Conservation (phyloP, 2,888 invertebrate genomes). For the Philhelius pedissequus region DNA sequence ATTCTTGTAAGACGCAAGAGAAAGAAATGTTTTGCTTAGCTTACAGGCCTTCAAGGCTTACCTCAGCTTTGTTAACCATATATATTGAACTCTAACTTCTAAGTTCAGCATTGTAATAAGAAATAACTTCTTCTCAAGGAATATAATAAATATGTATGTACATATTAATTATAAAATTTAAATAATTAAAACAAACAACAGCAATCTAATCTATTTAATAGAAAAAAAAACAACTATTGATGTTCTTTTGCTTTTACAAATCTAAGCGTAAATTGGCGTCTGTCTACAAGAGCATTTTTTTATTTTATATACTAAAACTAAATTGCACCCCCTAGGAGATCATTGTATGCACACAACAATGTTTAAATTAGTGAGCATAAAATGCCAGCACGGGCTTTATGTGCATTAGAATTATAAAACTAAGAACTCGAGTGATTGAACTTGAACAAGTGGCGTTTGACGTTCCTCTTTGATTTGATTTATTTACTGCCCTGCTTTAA, state of each 20-base stretch:
- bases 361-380: conserved; percentile 1
- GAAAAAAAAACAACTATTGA: not conserved
- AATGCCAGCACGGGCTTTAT: not conserved
- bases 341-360: not conserved
- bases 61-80: no score
- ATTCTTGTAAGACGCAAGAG: no score
- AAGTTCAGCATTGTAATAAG: no score
- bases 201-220: not conserved
- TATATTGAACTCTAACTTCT: no score
- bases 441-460: not conserved
- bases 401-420: no score
- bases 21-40: no score
- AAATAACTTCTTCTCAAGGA: not conserved
- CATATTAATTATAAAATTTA: not conserved
- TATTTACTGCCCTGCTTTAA: not conserved
- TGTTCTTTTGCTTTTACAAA: not conserved
- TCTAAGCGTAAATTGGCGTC: not conserved
- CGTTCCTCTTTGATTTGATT: not conserved
- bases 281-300: not conserved
- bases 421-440: conserved; percentile 3
- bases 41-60: no score
- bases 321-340: not conserved
- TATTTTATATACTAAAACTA: not conserved
- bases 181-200: not conserved
- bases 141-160: not conserved